phyloP scores from a whole-genome alignment of 2,888 invertebrate genomes.

The Pelosia muscerda region DNA sequence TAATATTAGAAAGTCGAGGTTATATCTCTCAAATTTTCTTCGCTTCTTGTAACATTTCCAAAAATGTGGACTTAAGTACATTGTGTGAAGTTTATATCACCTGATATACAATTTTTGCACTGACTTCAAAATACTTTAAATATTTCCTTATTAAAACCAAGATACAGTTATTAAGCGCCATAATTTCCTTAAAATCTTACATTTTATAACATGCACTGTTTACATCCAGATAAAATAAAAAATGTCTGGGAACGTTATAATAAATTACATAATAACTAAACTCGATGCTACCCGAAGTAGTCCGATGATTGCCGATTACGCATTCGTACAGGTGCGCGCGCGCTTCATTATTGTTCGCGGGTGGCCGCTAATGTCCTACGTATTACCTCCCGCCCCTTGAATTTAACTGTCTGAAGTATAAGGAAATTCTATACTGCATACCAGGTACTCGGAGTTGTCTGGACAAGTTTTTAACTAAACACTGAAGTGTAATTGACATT shows the following conservation, averaged over 20 bases:
- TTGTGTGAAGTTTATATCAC: neutral
- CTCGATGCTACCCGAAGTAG: constrained; percentile 44
- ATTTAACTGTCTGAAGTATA: constrained; percentile 48
- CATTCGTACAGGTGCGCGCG: constrained; percentile 51
- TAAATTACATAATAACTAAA: constrained; percentile 54
- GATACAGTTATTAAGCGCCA: neutral
- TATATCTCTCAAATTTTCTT: neutral
- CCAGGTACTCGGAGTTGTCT: constrained; percentile 16
- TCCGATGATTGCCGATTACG: constrained; percentile 49
- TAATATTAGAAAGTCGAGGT: neutral
- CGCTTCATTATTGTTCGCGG: constrained; percentile 62
- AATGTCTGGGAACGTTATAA: constrained; percentile 26
- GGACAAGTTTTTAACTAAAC: constrained; percentile 18
- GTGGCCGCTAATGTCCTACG: constrained; percentile 67
- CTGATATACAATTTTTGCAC: neutral
- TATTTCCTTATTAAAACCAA: neutral
- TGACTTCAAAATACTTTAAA: neutral
- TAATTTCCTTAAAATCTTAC: neutral
- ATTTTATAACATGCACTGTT: constrained; percentile 1
- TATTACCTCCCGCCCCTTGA: constrained; percentile 52
- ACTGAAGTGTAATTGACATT: constrained; percentile 2
- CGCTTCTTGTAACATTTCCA: neutral
- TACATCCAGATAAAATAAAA: constrained; percentile 19
- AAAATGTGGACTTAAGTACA: no score
- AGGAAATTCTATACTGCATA: constrained; percentile 33